phyloP scores from a whole-genome alignment of 2,113 vertebrate species.

The Scopus umbretta region DNA sequence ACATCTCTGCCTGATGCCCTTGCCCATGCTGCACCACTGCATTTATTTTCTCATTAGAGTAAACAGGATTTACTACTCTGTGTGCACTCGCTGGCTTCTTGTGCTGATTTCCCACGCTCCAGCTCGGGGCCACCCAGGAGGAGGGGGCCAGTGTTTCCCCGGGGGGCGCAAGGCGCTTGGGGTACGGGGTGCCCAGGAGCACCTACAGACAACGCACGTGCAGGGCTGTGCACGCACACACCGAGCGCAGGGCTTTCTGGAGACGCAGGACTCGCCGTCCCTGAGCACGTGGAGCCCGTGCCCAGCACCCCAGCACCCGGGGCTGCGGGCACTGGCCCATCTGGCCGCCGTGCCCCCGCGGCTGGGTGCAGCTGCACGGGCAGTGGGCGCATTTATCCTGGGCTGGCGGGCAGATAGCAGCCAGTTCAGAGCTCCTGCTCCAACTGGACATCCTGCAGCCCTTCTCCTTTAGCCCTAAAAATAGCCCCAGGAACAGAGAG shows the following conservation, averaged over 20 bases:
- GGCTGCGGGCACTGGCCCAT: background rate
- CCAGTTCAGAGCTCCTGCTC: background rate
- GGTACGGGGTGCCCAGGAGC: background rate
- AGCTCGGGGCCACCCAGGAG: background rate
- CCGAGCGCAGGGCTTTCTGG: background rate
- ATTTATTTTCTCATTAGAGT: background rate
- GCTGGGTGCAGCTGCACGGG: background rate
- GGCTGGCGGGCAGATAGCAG: background rate
- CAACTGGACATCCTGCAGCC: background rate
- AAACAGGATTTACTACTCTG: background rate
- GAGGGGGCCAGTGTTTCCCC: too few species aligned
- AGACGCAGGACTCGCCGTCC: background rate
- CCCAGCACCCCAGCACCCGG: background rate
- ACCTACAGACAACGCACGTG: background rate
- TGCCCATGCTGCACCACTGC: background rate
- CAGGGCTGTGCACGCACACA: too few species aligned
- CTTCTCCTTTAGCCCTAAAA: background rate
- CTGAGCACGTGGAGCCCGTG: rapidly evolving
- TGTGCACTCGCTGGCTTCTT: background rate
- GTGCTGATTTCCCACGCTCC: background rate
- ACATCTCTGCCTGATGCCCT: background rate
- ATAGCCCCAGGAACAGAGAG: background rate
- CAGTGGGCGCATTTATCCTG: background rate
- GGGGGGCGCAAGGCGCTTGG: background rate
- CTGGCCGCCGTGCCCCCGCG: rapidly evolving